Conservation (phyloP, 2,797 vertebrate genomes). For the Sebastes matsubarae region DNA sequence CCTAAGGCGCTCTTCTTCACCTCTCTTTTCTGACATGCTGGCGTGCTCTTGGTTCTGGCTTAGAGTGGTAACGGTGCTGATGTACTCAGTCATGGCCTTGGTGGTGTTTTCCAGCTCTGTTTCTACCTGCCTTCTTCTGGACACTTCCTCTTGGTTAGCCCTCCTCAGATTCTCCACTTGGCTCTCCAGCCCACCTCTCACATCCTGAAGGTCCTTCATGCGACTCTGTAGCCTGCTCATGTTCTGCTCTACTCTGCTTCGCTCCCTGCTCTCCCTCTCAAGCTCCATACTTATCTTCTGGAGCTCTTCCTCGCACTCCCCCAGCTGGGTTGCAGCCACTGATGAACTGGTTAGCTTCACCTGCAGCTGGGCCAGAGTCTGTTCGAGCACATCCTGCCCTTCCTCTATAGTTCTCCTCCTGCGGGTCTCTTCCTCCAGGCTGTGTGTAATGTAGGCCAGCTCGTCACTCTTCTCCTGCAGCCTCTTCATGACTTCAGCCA, state of each 20-base stretch:
- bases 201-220: conserved; percentile 88
- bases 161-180: conserved; percentile 87
- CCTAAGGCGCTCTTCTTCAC: conserved; percentile 84
- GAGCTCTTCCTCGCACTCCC: conserved; percentile 87
- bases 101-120: conserved; percentile 87
- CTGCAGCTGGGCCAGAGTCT: conserved; percentile 86
- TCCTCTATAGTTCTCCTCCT: conserved; percentile 87
- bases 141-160: conserved; percentile 85
- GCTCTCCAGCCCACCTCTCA: conserved; percentile 88
- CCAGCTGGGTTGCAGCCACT: conserved; percentile 82
- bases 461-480: conserved; percentile 90
- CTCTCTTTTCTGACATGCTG: conserved; percentile 81
- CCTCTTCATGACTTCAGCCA: conserved; percentile 84
- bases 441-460: conserved; percentile 85
- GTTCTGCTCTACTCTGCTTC: conserved; percentile 87
- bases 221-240: conserved; percentile 84
- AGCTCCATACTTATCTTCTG: conserved; percentile 83
- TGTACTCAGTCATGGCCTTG: conserved; percentile 84
- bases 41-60: conserved; percentile 89
- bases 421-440: conserved; percentile 88
- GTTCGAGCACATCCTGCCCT: conserved; percentile 85
- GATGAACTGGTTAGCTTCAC: conserved; percentile 82
- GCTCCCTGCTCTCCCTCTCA: conserved; percentile 87
- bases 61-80: conserved; percentile 84
- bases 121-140: conserved; percentile 86